Percentiles rank a stretch among this genome's conserved stretches.
phyloP scores from a whole-genome alignment of 2,113 vertebrate species.

The Etheostoma cragini region DNA sequence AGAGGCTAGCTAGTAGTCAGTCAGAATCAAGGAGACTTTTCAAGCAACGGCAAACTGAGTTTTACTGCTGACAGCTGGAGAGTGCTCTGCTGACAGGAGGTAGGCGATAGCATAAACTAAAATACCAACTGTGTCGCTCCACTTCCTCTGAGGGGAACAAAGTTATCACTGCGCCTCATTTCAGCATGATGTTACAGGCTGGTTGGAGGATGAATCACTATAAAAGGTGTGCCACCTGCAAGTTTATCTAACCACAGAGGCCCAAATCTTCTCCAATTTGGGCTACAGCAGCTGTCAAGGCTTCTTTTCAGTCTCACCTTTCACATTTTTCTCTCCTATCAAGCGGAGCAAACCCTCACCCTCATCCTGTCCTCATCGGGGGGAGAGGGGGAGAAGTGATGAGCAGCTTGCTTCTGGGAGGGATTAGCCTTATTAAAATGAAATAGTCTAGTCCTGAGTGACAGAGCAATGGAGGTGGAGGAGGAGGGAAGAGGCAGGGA shows the following conservation, averaged over 20 bases:
- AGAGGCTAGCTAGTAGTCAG: neutral
- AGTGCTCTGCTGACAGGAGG: slow-evolving; percentile 62
- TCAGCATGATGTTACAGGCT: slow-evolving; percentile 38
- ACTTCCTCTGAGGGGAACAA: slow-evolving; percentile 57
- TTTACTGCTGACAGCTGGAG: slow-evolving; percentile 60
- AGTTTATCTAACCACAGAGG: slow-evolving; percentile 58
- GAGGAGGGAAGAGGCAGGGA: slow-evolving; percentile 54
- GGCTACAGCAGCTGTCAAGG: slow-evolving; percentile 64
- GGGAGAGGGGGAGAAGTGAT: slow-evolving; percentile 68
- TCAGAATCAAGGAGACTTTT: slow-evolving; percentile 19
- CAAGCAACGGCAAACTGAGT: slow-evolving; percentile 21
- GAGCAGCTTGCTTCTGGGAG: slow-evolving; percentile 78
- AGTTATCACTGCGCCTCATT: slow-evolving; percentile 44
- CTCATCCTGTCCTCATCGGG: slow-evolving; percentile 62
- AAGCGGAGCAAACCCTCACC: slow-evolving; percentile 63
- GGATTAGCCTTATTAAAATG: slow-evolving; percentile 84
- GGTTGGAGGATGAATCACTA: slow-evolving; percentile 21
- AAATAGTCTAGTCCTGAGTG: slow-evolving; percentile 82
- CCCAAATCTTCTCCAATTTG: slow-evolving; percentile 47
- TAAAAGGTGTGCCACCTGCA: slow-evolving; percentile 70
- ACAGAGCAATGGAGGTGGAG: slow-evolving; percentile 78
- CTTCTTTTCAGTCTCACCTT: slow-evolving; percentile 75
- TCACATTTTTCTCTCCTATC: slow-evolving; percentile 78
- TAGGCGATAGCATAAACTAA: slow-evolving; percentile 44
- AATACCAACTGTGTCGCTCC: slow-evolving; percentile 57